These are phyloP conservation scores for Microplitis demolitor DNA, from an alignment of 1,140 invertebrate genomes.

Conservation along the genomic window DNA sequence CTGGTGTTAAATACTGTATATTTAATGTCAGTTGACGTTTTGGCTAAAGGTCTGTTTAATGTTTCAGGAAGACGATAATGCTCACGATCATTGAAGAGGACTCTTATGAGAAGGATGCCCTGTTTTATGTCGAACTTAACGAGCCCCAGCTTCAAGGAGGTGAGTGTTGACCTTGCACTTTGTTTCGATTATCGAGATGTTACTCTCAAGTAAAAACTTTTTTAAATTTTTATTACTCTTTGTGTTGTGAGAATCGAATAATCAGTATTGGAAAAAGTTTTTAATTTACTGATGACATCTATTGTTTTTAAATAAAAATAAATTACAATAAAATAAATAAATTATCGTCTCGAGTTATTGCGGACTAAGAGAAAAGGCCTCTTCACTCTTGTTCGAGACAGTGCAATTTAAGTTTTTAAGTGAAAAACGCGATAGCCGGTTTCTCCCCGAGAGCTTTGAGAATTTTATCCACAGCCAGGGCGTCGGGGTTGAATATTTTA, in stretches of 20 bases:
- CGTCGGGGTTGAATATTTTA: neutral
- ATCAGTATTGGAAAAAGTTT: neutral
- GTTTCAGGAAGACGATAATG: constrained; percentile 83
- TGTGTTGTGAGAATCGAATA: constrained; percentile 4
- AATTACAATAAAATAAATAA: neutral
- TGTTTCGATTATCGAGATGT: neutral
- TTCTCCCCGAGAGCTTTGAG: neutral
- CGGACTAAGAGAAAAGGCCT: constrained; percentile 1
- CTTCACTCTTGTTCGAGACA: neutral
- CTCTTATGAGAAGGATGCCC: constrained; percentile 96
- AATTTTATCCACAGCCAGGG: neutral
- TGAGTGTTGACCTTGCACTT: constrained; percentile 60
- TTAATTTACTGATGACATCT: neutral
- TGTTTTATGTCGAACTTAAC: constrained; percentile 90
- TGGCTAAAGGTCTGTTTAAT: constrained; percentile 35
- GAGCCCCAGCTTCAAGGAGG: constrained; percentile 85
- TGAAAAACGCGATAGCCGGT: constrained; percentile 10
- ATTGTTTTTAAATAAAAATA: neutral
- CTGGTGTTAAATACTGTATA: too few relatives aligned
- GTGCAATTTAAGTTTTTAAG: constrained; percentile 28
- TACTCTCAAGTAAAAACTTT: too few relatives aligned
- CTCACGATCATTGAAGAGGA: constrained; percentile 94
- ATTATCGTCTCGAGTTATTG: neutral
- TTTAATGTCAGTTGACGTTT: too few relatives aligned
- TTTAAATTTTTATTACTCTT: neutral